Evolutionary conservation across 1,140 invertebrate species (phyloP), one percentile per base, ranked within the genome.

Genomic region (Tetranychus cinnabarinus): DNA sequence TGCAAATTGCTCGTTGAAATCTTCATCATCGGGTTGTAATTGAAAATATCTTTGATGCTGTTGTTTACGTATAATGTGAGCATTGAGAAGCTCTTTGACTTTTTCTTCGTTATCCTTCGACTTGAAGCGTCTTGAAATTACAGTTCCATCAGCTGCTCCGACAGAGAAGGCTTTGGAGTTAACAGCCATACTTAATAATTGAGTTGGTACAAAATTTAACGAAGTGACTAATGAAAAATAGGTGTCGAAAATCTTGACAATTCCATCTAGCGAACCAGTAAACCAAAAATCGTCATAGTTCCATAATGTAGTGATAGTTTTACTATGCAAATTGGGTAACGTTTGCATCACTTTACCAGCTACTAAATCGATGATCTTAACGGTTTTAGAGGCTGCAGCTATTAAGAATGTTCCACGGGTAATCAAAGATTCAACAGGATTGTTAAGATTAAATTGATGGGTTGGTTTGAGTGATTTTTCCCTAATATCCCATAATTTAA

Each of bases 301-400:
- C 33, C 84, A 83, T 60, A 91, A 76, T 55, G 82, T 83, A 2
- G 88, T 95, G 2, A 97, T 81, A 2, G 90, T 92, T 77, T 97
- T 97, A 56, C 56, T 59, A 70, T 96, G 88, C 72, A 97, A 84
- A 69, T 86, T 81, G 50, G 81, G 80, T 67, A 90, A 77, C 71
- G 79, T 81, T 12, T 83, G 80, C 10, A 95, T 70, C 60, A 92
- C 72, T 71, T 83, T 83, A 7, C 90, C 88, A 63, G 83, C 78
- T 47, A 93, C 77, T 54, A 83, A 80, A 74, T 97, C 91, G 90
- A 90, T 97, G 12, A 97, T 82, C 74, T 84, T 84, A 1, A 97
- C 82, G 73, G 87, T 83, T 45, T 83, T 89, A 12, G 88, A 90
- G 68, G 92, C 82, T 81, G 64, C 52, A 69, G 61, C 60, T 47